phyloP scores from a whole-genome alignment of 92 coral and sea anemone species.

The Virgularia gustaviana region DNA sequence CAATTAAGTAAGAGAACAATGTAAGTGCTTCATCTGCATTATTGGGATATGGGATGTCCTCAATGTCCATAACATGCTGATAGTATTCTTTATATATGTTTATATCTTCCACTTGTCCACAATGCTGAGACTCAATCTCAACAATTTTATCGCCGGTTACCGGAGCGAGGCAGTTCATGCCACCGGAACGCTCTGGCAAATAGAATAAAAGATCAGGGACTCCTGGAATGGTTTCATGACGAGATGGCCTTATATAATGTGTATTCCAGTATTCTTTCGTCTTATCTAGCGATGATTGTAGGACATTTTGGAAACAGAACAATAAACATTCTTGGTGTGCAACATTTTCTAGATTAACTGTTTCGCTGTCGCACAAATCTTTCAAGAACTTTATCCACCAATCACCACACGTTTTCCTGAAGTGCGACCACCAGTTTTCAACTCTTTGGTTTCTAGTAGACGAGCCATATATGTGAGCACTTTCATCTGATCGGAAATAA shows the following conservation, averaged over 20 bases:
- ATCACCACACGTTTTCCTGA: slow-evolving; percentile 20
- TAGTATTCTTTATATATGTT: slow-evolving; percentile 50
- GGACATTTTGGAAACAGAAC: slow-evolving; percentile 54
- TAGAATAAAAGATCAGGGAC: slow-evolving; percentile 47
- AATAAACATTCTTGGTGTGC: slow-evolving; percentile 49
- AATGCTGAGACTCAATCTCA: slow-evolving; percentile 39
- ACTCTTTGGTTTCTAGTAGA: slow-evolving; percentile 36
- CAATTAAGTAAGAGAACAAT: slow-evolving; percentile 36
- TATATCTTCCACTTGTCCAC: slow-evolving; percentile 28
- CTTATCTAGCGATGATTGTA: slow-evolving; percentile 42
- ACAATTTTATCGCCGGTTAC: slow-evolving; percentile 40
- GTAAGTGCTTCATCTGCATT: slow-evolving; percentile 46
- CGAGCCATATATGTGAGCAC: slow-evolving; percentile 35
- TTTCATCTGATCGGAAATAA: slow-evolving; percentile 36
- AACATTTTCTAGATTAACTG: slow-evolving; percentile 41
- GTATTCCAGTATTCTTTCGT: slow-evolving; percentile 55
- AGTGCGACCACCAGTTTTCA: slow-evolving; percentile 38
- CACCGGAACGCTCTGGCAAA: slow-evolving; percentile 52
- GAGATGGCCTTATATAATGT: slow-evolving; percentile 47
- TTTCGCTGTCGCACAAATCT: slow-evolving; percentile 49
- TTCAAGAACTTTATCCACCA: slow-evolving; percentile 49
- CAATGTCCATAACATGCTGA: slow-evolving; percentile 50
- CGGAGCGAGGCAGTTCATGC: slow-evolving; percentile 52
- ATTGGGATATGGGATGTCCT: slow-evolving; percentile 46
- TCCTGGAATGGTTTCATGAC: slow-evolving; percentile 49